Evolutionary conservation across 2,797 vertebrate species (phyloP).

Genomic region (Danio kyathit): DNA sequence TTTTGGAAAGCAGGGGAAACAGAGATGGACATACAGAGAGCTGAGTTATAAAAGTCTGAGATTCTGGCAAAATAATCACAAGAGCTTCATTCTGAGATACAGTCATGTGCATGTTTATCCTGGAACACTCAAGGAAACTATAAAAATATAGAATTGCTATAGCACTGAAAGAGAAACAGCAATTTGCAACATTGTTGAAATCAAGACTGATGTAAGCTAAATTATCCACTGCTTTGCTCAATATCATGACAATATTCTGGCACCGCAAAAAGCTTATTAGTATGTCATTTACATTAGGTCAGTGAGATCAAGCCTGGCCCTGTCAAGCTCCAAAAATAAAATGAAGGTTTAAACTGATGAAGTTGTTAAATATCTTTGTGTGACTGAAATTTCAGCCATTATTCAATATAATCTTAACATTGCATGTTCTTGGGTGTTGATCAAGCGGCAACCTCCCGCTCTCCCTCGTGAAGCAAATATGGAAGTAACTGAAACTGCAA

Average conservation of each 20-base stretch:
- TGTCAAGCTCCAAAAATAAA: neutral
- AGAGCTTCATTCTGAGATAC: conserved; percentile 1
- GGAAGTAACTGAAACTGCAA: too few species aligned
- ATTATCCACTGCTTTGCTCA: neutral
- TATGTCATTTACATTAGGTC: neutral
- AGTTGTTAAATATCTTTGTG: too few species aligned
- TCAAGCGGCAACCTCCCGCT: too few species aligned
- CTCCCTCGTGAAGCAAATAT: too few species aligned
- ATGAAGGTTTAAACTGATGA: too few species aligned
- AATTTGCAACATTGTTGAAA: neutral
- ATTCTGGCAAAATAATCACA: neutral
- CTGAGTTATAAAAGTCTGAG: neutral
- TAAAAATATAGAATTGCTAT: conserved; percentile 1
- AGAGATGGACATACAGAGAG: neutral
- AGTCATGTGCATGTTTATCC: conserved; percentile 4
- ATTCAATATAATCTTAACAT: too few species aligned
- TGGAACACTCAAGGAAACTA: neutral
- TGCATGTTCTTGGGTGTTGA: too few species aligned
- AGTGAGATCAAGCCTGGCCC: neutral
- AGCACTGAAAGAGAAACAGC: neutral
- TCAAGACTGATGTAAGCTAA: neutral
- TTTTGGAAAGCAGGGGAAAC: conserved; percentile 16
- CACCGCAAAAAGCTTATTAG: neutral
- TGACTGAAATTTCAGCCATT: too few species aligned
- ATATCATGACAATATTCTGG: neutral